Evolutionary conservation across 2,797 vertebrate genomes (phyloP), one percentile per base, ranked within the genome.

Genomic region (Hyperoplus lanceolatus): DNA sequence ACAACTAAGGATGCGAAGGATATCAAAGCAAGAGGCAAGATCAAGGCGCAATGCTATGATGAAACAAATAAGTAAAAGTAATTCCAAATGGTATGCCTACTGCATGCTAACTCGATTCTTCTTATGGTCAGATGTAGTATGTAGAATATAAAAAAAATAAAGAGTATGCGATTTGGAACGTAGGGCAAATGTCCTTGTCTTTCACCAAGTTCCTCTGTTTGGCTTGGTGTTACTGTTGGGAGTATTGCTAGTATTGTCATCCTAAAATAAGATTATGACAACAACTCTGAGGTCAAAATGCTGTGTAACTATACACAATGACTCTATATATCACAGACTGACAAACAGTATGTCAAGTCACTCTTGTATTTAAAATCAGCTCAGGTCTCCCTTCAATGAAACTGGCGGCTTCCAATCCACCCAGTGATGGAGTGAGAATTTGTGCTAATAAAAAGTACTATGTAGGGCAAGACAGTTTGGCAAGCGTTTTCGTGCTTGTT

Each of bases 191-290:
- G 42, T 77, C 74, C 48, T 85, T 76, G 72, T 79, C 46, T 80
- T 78, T 11, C 45, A 18, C 43, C n/a, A n/a, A 48, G 29, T 68
- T 73, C 73, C 63, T 82, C 21, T 21, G 4, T 41, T 51, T 66
- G 61, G 82, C 73, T 48, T 86, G 70, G 42, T 63, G 59, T 91
- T 81, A 75, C 85, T 53, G 64, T 45, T 80, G 42, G 79, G 71
- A 67, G 66, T 45, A 21, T 21, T 21, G 21, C 21, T 72, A 57
- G 67, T 75, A 67, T 77, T 72, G 74, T 76, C 72, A 57, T 86
- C 43, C 48, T 59, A 46, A 75, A 73, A 87, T 79, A 39, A 75
- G 56, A 73, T 89, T 71, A 87, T n/a, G n/a, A 51, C 73, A 12
- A 38, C 16, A 5, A 59, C 62, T 78, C 58, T 4, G 0, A 68